Evolutionary conservation across 2,888 invertebrate genomes (phyloP), one percentile per base, ranked within the genome.

Genomic region (Dione vanillae): DNA sequence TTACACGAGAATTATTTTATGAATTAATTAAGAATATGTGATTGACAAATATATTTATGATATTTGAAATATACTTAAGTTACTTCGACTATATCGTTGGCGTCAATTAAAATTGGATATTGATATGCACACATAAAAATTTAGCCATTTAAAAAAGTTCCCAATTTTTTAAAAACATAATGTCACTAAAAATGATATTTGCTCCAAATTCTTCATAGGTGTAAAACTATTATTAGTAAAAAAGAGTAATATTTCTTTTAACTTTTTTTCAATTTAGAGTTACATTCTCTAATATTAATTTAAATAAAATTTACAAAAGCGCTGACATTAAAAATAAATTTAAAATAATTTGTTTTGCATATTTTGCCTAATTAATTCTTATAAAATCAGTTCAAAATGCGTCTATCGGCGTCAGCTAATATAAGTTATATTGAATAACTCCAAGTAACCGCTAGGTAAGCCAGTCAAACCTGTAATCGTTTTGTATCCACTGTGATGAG

Each of bases 401-500:
- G 64, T 64, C 47, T 64, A 64, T 40, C 19, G 37, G 62, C 65
- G 14, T 66, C 40, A 20, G 54, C 43, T 65, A 69, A 54, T 65
- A 49, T 68, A 56, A 71, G 43, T 71, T 59, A 51, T 51, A 27
- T 43, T 56, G 86, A 87, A 84, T 87, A 84, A 84, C 84, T 84
- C 81, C 80, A 83, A 81, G 74, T 85, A 84, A 83, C 61, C 41
- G 65, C 59, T 69, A 59, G 65, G 14, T 65, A 54, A 73, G 67
- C 49, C 58, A 71, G 56, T 59, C 52, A 40, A 68, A 69, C 65
- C 45, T 66, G 61, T 70, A 65, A 68, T 82, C 82, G 78, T 84
- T 85, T 87, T 82, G 70, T 87, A 82, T 88, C 84, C 86, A 86
- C 91, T 91, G 92, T 91, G 92, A 92, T 92, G 73, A 88, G 80